Evolutionary conservation across 1,140 invertebrate genomes (phyloP), one percentile per base, ranked within the genome.

Genomic region (Colletes gigas): DNA sequence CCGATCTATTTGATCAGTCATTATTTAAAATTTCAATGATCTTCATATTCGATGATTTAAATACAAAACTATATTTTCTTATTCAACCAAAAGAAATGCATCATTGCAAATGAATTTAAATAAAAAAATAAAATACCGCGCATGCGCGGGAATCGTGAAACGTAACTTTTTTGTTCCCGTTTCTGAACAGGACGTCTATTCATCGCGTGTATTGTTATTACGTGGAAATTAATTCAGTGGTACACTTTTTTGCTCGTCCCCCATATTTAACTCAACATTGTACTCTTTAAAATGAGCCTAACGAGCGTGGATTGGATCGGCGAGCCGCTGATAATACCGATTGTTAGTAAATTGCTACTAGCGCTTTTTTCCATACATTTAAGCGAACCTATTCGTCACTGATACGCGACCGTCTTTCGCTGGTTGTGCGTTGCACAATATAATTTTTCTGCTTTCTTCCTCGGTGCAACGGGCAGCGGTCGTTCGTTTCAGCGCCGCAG

Each of bases 381-480:
- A 5, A 39, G 59, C 19, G 12, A 10, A 9, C 12, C 59, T 2
- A 62, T 39, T 30, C 21, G 59, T 62, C 59, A 39, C 59, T 12
- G 21, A 30, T 39, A 62, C 4, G 21, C 19, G 19, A 50, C 1
- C 7, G n/a, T 30, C 12, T 71, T 17, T 44, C 7, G 30, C 8
- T 55, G 1, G 52, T 62, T 52, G 21, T 19, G n/a, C n/a, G 47
- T 75, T 81, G 63, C 63, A 52, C 39, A 72, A 79, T 8, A 50
- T 62, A 54, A 54, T 30, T 54, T 30, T 69, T 44, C 10, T 44
- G 15, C 39, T 67, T 60, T 77, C 52, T 70, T 63, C 60, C 65
- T 52, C n/a, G 39, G 15, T 41, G 10, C 30, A 19, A 10, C 39
- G 50, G 15, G 52, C 21, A 41, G 54, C 72, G 47, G 9, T 10